A percentile compares a stretch with the other conserved stretches of the same genome.
Conservation (phyloP, 2,888 invertebrate species). For the Scaptomyza parva region DNA sequence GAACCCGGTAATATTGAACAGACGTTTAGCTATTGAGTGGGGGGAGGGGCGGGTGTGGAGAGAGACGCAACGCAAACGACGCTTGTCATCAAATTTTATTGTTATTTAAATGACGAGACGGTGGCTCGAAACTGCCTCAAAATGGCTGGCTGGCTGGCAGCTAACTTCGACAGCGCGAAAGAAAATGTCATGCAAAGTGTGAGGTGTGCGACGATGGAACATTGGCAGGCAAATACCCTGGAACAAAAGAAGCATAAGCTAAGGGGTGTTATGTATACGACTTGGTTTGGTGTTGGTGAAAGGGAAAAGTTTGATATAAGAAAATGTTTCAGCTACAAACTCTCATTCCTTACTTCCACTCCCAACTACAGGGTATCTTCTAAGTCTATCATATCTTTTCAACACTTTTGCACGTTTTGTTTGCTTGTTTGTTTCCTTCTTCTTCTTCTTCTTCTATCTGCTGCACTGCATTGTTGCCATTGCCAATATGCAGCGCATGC, state of each 20-base stretch:
- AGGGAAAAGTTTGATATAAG: too few relatives aligned
- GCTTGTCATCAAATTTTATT: constrained; percentile 83
- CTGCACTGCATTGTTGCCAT: constrained; percentile 63
- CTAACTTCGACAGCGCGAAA: constrained; percentile 17
- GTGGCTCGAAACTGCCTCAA: background rate
- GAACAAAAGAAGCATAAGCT: background rate
- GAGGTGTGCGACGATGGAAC: constrained; percentile 30
- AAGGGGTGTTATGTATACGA: too few relatives aligned
- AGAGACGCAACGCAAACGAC: constrained; percentile 29
- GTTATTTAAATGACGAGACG: constrained; percentile 82
- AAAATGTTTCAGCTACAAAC: too few relatives aligned
- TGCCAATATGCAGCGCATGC: constrained; percentile 79
- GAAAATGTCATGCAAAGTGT: constrained; percentile 62
- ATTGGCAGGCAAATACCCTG: constrained; percentile 32
- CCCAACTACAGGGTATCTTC: constrained; percentile 16
- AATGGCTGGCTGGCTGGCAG: background rate
- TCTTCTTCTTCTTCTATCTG: constrained; percentile 1
- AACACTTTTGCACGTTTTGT: too few relatives aligned
- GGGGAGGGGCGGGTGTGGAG: background rate
- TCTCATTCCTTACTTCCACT: background rate
- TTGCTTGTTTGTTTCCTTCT: constrained; percentile 17
- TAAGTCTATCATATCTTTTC: background rate
- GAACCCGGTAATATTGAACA: constrained; percentile 55
- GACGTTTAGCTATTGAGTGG: constrained; percentile 1
- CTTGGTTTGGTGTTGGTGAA: too few relatives aligned